These are phyloP conservation scores for Eustalomyia histrio DNA, from an alignment of 2,888 invertebrate species.

Conservation along the genomic window DNA sequence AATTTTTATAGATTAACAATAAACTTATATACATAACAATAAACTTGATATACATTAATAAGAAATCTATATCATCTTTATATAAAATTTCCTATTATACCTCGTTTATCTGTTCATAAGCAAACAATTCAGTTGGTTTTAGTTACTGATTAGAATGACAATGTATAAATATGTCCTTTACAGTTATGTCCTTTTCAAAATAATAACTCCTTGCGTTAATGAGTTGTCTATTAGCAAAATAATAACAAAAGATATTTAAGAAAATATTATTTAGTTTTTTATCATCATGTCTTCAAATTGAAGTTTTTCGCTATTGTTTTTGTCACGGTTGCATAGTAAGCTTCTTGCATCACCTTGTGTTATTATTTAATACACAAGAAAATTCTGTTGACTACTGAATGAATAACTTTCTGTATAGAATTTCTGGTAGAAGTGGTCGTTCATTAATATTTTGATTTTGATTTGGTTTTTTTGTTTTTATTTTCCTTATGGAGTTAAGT, in stretches of 20 bases:
- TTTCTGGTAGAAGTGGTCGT: constrained; percentile 11
- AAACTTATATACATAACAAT: too few relatives aligned
- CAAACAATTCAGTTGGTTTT: neutral
- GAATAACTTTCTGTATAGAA: constrained; percentile 22
- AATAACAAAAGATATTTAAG: constrained; percentile 26
- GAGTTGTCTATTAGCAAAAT: constrained; percentile 51
- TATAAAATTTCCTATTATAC: too few relatives aligned
- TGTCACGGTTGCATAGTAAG: neutral
- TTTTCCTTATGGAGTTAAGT: constrained; percentile 2
- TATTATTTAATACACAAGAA: neutral
- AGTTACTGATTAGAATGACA: neutral
- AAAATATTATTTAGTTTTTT: constrained; percentile 44
- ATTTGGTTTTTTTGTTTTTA: too few relatives aligned
- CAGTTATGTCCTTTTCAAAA: neutral
- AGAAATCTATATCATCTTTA: too few relatives aligned
- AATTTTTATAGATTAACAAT: too few relatives aligned
- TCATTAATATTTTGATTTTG: constrained; percentile 32
- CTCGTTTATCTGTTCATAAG: neutral
- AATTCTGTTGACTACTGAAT: neutral
- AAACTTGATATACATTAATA: too few relatives aligned
- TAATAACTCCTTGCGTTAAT: constrained; percentile 36
- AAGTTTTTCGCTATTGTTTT: constrained; percentile 16
- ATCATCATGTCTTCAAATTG: constrained; percentile 27
- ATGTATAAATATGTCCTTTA: neutral
- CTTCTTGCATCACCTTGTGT: constrained; percentile 15